Conservation (phyloP, 2,888 invertebrate species). For the Neoitamus cyanurus region DNA sequence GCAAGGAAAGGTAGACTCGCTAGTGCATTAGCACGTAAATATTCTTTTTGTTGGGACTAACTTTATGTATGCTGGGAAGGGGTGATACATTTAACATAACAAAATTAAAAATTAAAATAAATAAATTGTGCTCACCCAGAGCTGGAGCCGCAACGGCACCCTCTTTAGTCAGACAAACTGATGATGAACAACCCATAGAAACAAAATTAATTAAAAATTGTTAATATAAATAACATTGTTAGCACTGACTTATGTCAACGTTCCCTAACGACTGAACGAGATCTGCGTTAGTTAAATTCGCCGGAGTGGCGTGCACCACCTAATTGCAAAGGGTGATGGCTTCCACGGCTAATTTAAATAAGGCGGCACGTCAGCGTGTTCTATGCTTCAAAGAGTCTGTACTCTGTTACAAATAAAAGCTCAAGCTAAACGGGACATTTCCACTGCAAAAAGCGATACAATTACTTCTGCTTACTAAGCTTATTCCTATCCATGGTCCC, state of each 20-base stretch:
- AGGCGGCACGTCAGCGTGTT: neutral
- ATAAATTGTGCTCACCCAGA: slow-evolving; percentile 65
- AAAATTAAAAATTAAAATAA: slow-evolving; percentile 64
- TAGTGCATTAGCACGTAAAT: neutral
- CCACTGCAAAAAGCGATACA: neutral
- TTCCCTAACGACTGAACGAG: neutral
- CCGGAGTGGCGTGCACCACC: neutral
- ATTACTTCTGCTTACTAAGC: neutral
- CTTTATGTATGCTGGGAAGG: neutral
- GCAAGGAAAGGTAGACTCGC: slow-evolving; percentile 12
- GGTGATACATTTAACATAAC: slow-evolving; percentile 48
- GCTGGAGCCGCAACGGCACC: slow-evolving; percentile 67
- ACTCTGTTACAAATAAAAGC: neutral
- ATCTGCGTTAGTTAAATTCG: neutral
- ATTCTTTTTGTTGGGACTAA: neutral
- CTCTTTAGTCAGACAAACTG: slow-evolving; percentile 66
- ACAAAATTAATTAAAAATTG: slow-evolving; percentile 47
- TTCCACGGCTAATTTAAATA: neutral
- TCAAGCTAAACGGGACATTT: neutral
- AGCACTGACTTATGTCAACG: slow-evolving; percentile 15
- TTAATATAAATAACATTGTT: slow-evolving; percentile 6
- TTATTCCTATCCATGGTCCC: neutral
- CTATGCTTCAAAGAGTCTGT: neutral
- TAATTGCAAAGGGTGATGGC: neutral
- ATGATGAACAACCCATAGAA: slow-evolving; percentile 55